These are phyloP conservation scores for Neopipo cinnamomea DNA, from an alignment of 2,113 vertebrate genomes.

Conservation along the genomic window DNA sequence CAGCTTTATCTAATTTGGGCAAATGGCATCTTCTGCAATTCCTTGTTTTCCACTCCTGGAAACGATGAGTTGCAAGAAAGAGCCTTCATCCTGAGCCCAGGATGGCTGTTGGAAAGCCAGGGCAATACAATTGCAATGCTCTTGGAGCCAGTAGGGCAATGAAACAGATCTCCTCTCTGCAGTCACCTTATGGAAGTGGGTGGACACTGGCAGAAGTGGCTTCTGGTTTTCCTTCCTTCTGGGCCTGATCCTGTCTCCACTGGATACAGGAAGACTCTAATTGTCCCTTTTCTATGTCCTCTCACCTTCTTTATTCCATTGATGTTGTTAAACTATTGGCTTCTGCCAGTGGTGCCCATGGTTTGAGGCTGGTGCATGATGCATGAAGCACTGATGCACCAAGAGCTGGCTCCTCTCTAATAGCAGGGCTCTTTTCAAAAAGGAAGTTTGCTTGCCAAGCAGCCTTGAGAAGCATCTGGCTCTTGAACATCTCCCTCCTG, in stretches of 20 bases:
- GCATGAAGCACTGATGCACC: background rate
- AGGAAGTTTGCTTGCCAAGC: background rate
- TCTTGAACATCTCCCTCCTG: background rate
- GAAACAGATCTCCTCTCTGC: background rate
- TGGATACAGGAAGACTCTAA: background rate
- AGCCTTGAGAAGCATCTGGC: background rate
- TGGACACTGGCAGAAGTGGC: too few relatives aligned
- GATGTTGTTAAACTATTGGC: background rate
- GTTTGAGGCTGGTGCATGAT: background rate
- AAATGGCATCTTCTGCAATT: background rate
- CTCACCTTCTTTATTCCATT: background rate
- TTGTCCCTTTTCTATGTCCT: background rate
- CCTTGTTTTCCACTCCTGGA: background rate
- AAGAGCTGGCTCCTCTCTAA: background rate
- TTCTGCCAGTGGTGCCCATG: background rate
- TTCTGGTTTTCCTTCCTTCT: background rate
- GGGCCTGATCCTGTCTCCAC: background rate
- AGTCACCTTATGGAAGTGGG: background rate
- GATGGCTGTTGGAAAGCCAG: background rate
- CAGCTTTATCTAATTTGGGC: background rate
- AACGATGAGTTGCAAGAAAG: background rate
- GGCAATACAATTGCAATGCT: background rate
- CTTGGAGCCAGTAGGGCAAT: background rate
- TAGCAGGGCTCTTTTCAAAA: background rate
- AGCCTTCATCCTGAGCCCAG: background rate